These are phyloP conservation scores for Planococcus citri DNA, from an alignment of 1,140 invertebrate genomes.

Conservation along the genomic window DNA sequence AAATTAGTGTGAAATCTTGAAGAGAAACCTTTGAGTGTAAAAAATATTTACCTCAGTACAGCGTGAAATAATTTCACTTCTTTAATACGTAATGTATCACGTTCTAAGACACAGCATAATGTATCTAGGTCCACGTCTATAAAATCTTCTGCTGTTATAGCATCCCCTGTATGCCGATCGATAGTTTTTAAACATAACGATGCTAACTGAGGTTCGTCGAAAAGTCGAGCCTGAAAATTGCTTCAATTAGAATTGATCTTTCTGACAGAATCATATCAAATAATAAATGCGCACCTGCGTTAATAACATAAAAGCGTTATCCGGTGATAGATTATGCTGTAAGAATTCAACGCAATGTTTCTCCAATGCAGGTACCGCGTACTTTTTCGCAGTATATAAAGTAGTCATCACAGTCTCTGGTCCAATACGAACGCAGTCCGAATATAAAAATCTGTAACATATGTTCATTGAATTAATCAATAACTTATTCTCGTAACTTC, in stretches of 20 bases:
- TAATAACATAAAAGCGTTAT: constrained; percentile 75
- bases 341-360: constrained; percentile 76
- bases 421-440: constrained; percentile 73
- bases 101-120: constrained; percentile 61
- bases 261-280: too few species aligned
- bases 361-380: constrained; percentile 69
- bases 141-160: constrained; percentile 71
- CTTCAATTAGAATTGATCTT: not conserved
- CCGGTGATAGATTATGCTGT: constrained; percentile 60
- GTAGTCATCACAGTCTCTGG: constrained; percentile 80
- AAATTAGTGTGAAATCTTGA: constrained; percentile 19
- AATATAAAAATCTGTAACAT: constrained; percentile 53
- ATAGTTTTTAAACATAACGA: constrained; percentile 71
- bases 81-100: constrained; percentile 67
- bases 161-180: constrained; percentile 71
- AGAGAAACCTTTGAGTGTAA: not conserved
- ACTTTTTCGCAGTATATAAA: constrained; percentile 76
- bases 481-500: not conserved
- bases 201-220: constrained; percentile 67
- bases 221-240: constrained; percentile 51
- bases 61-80: constrained; percentile 72
- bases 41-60: constrained; percentile 38
- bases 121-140: constrained; percentile 77
- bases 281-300: constrained; percentile 38
- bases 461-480: constrained; percentile 5